A percentile compares a stretch with the other conserved stretches of the same genome.
Evolutionary conservation across 2,797 vertebrate species (phyloP).

Genomic region (Otus scops): DNA sequence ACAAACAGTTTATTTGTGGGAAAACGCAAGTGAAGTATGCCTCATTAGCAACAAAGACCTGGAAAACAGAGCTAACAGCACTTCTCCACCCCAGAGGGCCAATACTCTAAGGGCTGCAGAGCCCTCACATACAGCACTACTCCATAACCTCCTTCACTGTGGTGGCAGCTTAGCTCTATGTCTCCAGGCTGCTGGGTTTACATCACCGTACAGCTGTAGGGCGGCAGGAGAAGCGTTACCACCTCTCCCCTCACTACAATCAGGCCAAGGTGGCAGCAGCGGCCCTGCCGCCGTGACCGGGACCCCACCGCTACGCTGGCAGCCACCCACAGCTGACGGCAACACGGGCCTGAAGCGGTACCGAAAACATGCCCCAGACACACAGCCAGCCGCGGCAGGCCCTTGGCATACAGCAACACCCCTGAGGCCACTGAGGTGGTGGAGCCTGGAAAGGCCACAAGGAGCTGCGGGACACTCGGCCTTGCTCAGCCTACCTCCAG

Average conservation of each 20-base stretch:
- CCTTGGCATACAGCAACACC: too few relatives aligned
- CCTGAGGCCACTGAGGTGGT: too few relatives aligned
- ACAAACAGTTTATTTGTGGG: background rate
- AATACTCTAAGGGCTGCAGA: fast-evolving
- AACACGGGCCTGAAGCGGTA: too few relatives aligned
- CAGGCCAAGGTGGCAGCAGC: background rate
- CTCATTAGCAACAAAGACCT: background rate
- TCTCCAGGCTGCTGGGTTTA: too few relatives aligned
- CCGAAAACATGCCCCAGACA: fast-evolving
- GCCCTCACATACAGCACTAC: fast-evolving
- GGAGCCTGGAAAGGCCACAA: fast-evolving
- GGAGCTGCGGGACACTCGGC: background rate
- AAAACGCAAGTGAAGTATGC: too few relatives aligned
- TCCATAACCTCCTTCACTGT: fast-evolving
- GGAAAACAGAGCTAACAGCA: background rate
- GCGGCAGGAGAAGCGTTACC: fast-evolving
- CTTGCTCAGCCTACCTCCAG: background rate
- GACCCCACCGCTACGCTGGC: background rate
- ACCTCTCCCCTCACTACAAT: background rate
- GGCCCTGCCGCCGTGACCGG: background rate
- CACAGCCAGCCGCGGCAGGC: too few relatives aligned
- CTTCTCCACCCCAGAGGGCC: background rate
- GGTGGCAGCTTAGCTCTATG: fast-evolving
- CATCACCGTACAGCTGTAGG: fast-evolving
- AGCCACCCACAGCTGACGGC: background rate